Evolutionary conservation across 2,888 invertebrate genomes (phyloP).

Genomic region (Melinaea menophilus): DNA sequence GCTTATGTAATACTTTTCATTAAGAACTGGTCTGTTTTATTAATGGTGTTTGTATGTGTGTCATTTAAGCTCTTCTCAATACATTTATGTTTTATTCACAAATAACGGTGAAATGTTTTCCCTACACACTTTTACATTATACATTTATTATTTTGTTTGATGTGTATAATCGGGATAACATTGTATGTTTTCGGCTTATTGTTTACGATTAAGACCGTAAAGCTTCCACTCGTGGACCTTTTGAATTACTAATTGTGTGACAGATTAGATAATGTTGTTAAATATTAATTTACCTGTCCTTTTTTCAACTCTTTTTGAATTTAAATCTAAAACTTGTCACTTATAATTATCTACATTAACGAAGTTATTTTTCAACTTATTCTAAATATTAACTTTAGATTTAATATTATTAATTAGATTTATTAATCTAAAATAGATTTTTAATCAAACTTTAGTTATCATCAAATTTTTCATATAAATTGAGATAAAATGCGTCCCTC

Average conservation of each 20-base stretch:
- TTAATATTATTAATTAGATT: too few relatives aligned
- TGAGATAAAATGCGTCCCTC: slow-evolving; percentile 7
- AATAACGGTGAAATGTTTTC: too few relatives aligned
- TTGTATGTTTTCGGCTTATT: too few relatives aligned
- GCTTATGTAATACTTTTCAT: slow-evolving; percentile 7
- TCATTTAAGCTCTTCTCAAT: background rate
- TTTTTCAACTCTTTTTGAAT: background rate
- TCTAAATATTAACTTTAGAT: too few relatives aligned
- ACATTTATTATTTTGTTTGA: too few relatives aligned
- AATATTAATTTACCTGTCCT: slow-evolving; percentile 1
- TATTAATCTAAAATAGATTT: too few relatives aligned
- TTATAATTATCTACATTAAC: too few relatives aligned
- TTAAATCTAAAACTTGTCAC: background rate
- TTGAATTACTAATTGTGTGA: background rate
- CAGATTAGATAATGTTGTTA: background rate
- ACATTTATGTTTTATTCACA: background rate
- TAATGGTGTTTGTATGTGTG: background rate
- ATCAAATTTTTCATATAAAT: background rate
- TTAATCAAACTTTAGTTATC: background rate
- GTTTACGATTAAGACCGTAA: too few relatives aligned
- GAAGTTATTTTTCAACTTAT: too few relatives aligned
- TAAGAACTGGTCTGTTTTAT: background rate
- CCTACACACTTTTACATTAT: too few relatives aligned
- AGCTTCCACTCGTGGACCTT: background rate
- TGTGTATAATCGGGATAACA: too few relatives aligned